Evolutionary conservation across 2,797 vertebrate genomes (phyloP).

Genomic region (Sebastes kiyomatsui): DNA sequence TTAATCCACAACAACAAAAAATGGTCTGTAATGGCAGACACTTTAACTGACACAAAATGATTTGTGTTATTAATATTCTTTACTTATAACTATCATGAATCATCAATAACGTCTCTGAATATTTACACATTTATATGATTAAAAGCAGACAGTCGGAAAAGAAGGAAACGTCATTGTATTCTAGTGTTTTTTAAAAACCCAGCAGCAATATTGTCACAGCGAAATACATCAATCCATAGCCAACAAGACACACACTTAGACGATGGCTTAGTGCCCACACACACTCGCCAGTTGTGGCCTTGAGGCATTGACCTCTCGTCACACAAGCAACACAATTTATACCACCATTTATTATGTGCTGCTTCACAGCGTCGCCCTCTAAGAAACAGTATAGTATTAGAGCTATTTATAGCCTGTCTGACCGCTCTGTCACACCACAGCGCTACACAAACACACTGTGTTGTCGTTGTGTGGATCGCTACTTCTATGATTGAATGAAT

Average conservation of each 20-base stretch:
- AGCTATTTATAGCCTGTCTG: slow-evolving; percentile 49
- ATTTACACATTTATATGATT: not conserved
- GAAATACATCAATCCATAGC: not conserved
- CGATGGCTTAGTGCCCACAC: not conserved
- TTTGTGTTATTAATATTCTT: not conserved
- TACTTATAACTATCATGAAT: not conserved
- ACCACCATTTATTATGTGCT: slow-evolving; percentile 41
- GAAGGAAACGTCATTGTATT: not conserved
- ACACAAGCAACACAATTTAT: slow-evolving; percentile 16
- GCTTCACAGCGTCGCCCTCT: slow-evolving; percentile 25
- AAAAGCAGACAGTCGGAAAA: not conserved
- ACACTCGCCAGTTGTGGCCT: slow-evolving; percentile 33
- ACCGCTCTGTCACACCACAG: slow-evolving; percentile 46
- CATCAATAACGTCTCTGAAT: not conserved
- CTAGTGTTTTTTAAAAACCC: not conserved
- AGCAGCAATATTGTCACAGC: not conserved
- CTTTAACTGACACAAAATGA: not conserved
- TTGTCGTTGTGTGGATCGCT: slow-evolving; percentile 12
- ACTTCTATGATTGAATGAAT: slow-evolving; percentile 33
- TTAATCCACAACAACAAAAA: not conserved
- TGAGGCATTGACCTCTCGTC: slow-evolving; percentile 26
- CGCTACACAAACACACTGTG: slow-evolving; percentile 31
- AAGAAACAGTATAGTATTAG: slow-evolving; percentile 9
- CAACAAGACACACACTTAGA: slow-evolving; percentile 13
- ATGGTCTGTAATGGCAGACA: not conserved